Base-by-base conservation (phyloP, 2,888 invertebrate genomes). In the Agrotis clavis region DNA sequence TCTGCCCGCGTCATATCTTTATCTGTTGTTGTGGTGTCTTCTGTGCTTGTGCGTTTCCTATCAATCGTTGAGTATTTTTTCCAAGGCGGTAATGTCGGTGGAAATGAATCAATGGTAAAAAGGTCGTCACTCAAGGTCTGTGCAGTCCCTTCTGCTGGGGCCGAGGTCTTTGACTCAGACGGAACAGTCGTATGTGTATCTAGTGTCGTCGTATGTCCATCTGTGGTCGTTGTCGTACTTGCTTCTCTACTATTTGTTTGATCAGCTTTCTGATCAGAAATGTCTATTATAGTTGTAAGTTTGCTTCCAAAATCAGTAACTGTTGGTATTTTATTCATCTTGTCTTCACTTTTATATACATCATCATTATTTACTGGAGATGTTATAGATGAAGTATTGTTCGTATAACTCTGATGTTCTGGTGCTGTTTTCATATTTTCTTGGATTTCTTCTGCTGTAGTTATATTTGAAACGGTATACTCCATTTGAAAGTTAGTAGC, bases 21-120 rank as follows among this genome's bases (percentile, higher is more conserved):
- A 60, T 79, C 82, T 45, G 86, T 81, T 45, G 79, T 80, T 18
- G 74, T 80, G 14, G 77, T 77, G 30, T 69, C 69, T 62, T 89
- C 86, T 25, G 79, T 67, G 11, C 25, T 82, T 21, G 61, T 78
- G 16, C 82, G 84, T 81, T 90, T 91, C 82, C 92, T 89, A 50
- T 90, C 89, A 74, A 92, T 91, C 0, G 77, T 87, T 56, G 87
- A 90, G 71, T 92, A 92, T 71, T 89, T 90, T 81, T 90, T 91
- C 90, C 90, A 86, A 41, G 79, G 71, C 16, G 90, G 87, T 41
- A 85, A 79, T 30, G 68, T 71, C n/a, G 59, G 48, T 51, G 62
- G 7, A 30, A 48, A 50, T 18, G 30, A 14, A 4, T 74, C 66
- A 0, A 72, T 63, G 11, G 64, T 70, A 30, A 59, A 41, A 51